phyloP scores from a whole-genome alignment of 2,888 invertebrate genomes.

The Nycteola revayana region DNA sequence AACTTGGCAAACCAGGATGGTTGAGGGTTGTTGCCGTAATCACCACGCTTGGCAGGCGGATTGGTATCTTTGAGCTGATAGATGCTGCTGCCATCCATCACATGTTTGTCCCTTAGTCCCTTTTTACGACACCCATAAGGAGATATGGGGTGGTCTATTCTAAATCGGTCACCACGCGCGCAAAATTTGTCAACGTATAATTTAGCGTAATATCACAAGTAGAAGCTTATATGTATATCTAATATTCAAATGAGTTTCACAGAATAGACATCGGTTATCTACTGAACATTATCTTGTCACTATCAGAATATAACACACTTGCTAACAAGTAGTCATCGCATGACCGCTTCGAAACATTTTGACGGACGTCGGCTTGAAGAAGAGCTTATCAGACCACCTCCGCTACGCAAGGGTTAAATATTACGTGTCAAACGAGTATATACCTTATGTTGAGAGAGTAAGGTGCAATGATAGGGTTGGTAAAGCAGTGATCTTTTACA shows the following conservation, averaged over 20 bases:
- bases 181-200: too few species aligned
- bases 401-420: conserved; percentile 41
- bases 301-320: conserved; percentile 51
- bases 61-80: too few species aligned
- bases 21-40: too few species aligned
- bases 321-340: conserved; percentile 73
- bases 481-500: conserved; percentile 43
- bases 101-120: too few species aligned
- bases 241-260: conserved; percentile 13
- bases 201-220: too few species aligned
- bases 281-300: conserved; percentile 63
- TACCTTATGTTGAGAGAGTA: conserved; percentile 19
- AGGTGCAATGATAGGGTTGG: conserved; percentile 27
- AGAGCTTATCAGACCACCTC: conserved; percentile 61
- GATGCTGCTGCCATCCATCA: too few species aligned
- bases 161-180: too few species aligned
- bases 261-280: conserved; percentile 23
- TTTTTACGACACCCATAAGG: too few species aligned
- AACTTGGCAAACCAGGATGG: too few species aligned
- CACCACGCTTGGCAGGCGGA: too few species aligned
- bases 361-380: conserved; percentile 64
- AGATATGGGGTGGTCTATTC: too few species aligned
- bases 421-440: conserved; percentile 23
- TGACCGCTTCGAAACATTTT: conserved; percentile 67
- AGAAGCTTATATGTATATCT: background rate